These are phyloP conservation scores for Rotaria sp. DNA, from an alignment of 2,888 invertebrate species.

Conservation along the genomic window DNA sequence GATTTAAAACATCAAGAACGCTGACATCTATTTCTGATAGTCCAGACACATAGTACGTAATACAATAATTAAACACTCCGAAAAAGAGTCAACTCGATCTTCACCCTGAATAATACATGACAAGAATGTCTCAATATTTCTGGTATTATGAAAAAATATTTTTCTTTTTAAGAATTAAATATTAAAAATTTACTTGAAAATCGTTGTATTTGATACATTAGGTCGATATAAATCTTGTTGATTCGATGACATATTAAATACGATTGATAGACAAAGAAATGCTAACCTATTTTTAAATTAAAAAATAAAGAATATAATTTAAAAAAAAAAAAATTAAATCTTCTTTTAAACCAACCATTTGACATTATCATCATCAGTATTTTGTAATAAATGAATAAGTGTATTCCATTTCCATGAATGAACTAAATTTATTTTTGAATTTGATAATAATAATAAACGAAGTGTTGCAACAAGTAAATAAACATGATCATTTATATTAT, in stretches of 20 bases:
- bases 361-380: not conserved
- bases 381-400: not conserved
- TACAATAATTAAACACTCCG: too few species aligned
- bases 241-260: not conserved
- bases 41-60: too few species aligned
- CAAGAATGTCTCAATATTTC: too few species aligned
- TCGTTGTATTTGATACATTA: not conserved
- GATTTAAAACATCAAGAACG: too few species aligned
- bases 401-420: slow-evolving; percentile 15
- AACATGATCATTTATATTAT: not conserved
- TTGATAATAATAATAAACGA: not conserved
- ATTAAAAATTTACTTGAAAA: not conserved
- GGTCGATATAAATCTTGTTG: not conserved
- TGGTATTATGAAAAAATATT: too few species aligned
- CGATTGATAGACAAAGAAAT: slow-evolving; percentile 15
- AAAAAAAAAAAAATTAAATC: not conserved
- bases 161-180: too few species aligned
- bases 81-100: too few species aligned
- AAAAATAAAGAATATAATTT: not conserved
- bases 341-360: not conserved
- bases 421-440: not conserved
- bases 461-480: not conserved
- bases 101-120: too few species aligned
- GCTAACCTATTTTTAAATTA: too few species aligned
- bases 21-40: too few species aligned